Evolutionary conservation across 2,113 vertebrate genomes (phyloP), one percentile per base, ranked within the genome.

Genomic region (Leucosticte australis): DNA sequence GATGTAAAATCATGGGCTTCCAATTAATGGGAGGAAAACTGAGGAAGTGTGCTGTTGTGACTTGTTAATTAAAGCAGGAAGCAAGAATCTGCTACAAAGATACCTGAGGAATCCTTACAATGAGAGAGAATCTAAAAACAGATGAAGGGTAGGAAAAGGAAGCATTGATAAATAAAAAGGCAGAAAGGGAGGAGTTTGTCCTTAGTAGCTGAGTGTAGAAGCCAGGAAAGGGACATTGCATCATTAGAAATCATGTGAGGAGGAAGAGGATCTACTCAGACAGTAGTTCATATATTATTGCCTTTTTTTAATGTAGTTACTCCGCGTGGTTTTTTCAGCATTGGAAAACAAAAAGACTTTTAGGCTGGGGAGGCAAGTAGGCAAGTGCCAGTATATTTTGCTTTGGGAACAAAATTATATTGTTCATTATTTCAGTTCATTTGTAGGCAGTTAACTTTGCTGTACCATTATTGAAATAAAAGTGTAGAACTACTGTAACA

Each of bases 401-500:
- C 24, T 89, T 64, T 68, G 44, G 37, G 47, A 86, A 42, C 39
- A 75, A 93, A 90, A 90, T n/a, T 15, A 53, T 57, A 37, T 73
- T 75, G 31, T 93, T 97, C 76, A 11, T 90, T 92, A 68, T 93
- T 96, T 93, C 37, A 79, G 62, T 87, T 90, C 75, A 67, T 93
- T 83, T 88, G 70, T 50, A 96, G 75, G 89, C 84, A 63, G 68
- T 86, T 97, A 91, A 83, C 35, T 95, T 94, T 75, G 39, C 81
- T 74, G 41, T 80, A 56, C 62, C 4, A 0, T 78, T 88, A 81
- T 24, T 77, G 64, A 94, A 92, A 92, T 75, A 53, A 33, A 89
- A 78, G 41, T 37, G 37, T 65, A n/a, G 62, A 88, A 89, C 60
- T 86, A 79, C 83, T 76, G 60, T 67, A 96, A 95, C 90, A 96